Evolutionary conservation across 1,140 invertebrate genomes (phyloP), one percentile per base, ranked within the genome.

Genomic region (Phortica variegata): DNA sequence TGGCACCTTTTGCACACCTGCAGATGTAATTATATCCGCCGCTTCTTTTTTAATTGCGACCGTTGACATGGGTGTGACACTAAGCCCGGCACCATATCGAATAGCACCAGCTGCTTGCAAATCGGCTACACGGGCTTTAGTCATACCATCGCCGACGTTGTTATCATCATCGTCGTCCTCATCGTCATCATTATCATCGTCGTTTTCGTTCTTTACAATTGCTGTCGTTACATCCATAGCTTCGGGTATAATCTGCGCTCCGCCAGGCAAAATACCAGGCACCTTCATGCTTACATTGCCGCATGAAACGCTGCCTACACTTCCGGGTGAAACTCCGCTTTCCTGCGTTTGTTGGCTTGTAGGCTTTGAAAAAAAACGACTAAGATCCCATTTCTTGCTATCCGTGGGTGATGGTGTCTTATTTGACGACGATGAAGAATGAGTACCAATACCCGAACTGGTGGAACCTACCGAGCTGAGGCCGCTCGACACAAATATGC

Each of bases 381-480:
- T 62, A 4, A 74, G 49, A 7, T 49, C 51, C 71, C 71, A 74
- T 40, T 63, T 60, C 42, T 68, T 73, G 48, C 63, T 63, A 39
- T 74, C 66, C 39, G 70, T 71, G 3, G 71, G 71, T 37, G 71
- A 73, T 0, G 71, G 66, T 23, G 71, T 71, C 43, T 73, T 73
- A 52, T 73, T 73, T n/a, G 70, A 71, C 2, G 66, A 66, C 9
- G 58, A 70, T 4, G 61, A 58, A 31, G 60, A 32, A 62, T 23
- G 5, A n/a, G 47, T 51, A 5, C 51, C 55, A 15, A 46, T 58
- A 8, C 52, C 44, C 0, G 54, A 54, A 10, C 58, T 44, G 26
- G 43, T 51, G 18, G 23, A 36, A 0, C 55, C 54, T 2, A 51
- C 50, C 9, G 61, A 47, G 7, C 43, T 55, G 0, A 65, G 44